These are phyloP conservation scores for Sturnus vulgaris DNA, from an alignment of 2,113 vertebrate genomes.

Conservation along the genomic window DNA sequence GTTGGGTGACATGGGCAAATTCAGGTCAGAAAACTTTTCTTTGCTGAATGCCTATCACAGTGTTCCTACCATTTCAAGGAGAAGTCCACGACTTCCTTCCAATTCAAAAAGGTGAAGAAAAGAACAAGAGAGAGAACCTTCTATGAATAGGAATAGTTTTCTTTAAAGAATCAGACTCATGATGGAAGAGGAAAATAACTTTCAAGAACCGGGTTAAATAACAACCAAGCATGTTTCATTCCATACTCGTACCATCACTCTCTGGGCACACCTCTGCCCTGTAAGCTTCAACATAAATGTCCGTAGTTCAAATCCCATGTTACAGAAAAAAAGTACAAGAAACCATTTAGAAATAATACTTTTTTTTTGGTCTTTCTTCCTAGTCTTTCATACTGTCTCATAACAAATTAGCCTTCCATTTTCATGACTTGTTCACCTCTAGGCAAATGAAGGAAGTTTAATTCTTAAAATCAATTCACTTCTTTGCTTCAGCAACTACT, in stretches of 20 bases:
- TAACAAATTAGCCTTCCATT: background rate
- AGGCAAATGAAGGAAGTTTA: background rate
- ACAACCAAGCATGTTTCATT: background rate
- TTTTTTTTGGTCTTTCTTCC: background rate
- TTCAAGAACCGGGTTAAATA: background rate
- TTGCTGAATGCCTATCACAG: background rate
- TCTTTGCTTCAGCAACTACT: background rate
- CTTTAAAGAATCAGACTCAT: background rate
- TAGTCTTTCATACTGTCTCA: background rate
- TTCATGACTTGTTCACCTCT: background rate
- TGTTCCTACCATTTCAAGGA: background rate
- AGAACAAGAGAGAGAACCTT: background rate
- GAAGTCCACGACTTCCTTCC: background rate
- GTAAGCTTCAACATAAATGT: background rate
- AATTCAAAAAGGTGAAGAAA: background rate
- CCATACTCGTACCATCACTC: background rate
- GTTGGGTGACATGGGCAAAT: accelerated
- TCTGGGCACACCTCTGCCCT: background rate
- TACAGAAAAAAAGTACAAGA: background rate
- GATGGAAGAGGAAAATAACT: background rate
- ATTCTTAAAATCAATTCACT: background rate
- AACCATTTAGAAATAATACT: background rate
- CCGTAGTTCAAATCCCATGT: background rate
- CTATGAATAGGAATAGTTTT: background rate
- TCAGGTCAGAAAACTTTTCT: background rate